phyloP scores from a whole-genome alignment of 1,140 invertebrate species.

The Varroa destructor region DNA sequence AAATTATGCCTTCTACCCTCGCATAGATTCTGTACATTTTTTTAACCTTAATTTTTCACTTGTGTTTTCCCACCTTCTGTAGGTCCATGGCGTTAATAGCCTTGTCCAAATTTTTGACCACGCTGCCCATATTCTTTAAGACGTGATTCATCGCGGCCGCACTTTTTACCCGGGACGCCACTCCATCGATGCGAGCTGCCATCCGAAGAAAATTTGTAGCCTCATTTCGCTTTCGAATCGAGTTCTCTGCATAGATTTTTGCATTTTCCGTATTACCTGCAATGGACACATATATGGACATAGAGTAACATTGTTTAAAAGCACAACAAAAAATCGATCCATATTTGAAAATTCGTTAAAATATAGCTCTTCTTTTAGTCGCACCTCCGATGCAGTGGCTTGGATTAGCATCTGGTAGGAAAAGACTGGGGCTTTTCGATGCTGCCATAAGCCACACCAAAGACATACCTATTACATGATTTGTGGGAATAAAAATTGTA shows the following conservation, averaged over 20 bases:
- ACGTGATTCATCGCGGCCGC: slow-evolving; percentile 76
- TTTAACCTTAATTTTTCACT: slow-evolving; percentile 31
- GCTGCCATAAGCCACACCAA: no score
- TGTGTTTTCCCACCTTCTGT: slow-evolving; percentile 55
- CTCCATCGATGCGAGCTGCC: slow-evolving; percentile 94
- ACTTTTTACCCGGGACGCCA: slow-evolving; percentile 88
- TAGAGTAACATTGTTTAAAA: no score
- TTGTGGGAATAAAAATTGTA: no score
- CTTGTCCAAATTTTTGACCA: slow-evolving; percentile 97
- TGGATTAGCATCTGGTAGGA: no score
- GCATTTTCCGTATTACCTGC: slow-evolving; percentile 80
- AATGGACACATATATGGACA: no score
- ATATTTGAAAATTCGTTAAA: no score
- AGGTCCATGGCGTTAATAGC: slow-evolving; percentile 99
- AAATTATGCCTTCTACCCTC: slow-evolving; percentile 22
- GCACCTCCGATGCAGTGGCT: no score
- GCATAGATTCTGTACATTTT: background rate
- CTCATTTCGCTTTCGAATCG: slow-evolving; percentile 97
- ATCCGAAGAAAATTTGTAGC: slow-evolving; percentile 90
- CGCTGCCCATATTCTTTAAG: slow-evolving; percentile 72
- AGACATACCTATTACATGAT: no score
- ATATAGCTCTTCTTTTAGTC: no score
- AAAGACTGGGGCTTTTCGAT: no score
- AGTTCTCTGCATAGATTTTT: slow-evolving; percentile 95
- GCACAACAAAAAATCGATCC: no score